Evolutionary conservation across 1,140 invertebrate genomes (phyloP), one percentile per base, ranked within the genome.

Genomic region (Ips nitidus): DNA sequence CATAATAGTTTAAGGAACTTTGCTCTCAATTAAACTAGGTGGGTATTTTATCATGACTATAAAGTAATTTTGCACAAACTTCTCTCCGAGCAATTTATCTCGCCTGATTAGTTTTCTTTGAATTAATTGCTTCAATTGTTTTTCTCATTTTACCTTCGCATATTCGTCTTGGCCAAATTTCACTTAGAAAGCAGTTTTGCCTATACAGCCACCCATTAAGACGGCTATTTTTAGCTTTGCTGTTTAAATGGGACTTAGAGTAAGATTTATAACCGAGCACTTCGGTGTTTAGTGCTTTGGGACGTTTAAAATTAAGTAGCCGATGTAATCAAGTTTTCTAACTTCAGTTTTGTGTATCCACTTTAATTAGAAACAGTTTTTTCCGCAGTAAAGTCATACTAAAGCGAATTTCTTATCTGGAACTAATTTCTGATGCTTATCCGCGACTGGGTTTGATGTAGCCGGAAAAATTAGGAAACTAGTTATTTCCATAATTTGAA

Each of bases 61-160:
- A 79, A 79, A 80, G 78, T 79, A 79, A 80, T 80, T 80, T 78
- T 72, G 71, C 74, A 69, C 72, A 71, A 70, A 68, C 69, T 72
- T 71, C 70, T 73, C 69, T 72, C 57, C 57, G 45, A 66, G 76
- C 75, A 76, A 80, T 80, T 80, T 80, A 80, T 80, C 79, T 79
- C 75, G 76, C 77, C 79, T 80, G 79, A 80, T 80, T 80, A 80
- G 78, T 80, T 80, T 80, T 80, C 78, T 78, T 65, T 76, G 75
- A 75, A 80, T 80, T 80, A 80, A 80, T 80, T 80, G 76, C 79
- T 77, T 73, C 79, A 80, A 80, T 79, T 80, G 78, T 80, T 80
- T 79, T 79, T 79, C 78, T 78, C 79, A 77, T 79, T 79, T 79
- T 76, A 78, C 76, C 76, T 77, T 71, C 72, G 73, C 72, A 78